phyloP scores from a whole-genome alignment of 2,797 vertebrate species.

The Acanthurus tractus region DNA sequence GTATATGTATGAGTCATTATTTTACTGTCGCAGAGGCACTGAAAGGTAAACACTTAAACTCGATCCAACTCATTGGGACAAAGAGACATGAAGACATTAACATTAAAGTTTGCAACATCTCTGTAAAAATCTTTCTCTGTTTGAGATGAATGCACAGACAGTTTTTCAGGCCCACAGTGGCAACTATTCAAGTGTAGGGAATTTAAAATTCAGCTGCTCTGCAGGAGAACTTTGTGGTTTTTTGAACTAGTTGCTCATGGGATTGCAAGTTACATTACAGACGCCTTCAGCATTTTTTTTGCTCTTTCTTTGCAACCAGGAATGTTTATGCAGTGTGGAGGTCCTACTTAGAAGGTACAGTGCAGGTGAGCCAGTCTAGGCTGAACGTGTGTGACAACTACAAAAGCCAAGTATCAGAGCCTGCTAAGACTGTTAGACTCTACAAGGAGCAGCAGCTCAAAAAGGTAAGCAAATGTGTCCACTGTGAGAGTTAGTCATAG shows the following conservation, averaged over 20 bases:
- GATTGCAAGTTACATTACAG: not conserved
- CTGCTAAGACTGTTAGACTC: conserved; percentile 92
- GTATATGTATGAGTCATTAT: conserved; percentile 29
- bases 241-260: not conserved
- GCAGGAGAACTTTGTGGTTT: conserved; percentile 13
- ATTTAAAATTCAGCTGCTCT: conserved; percentile 13
- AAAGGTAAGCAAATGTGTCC: conserved; percentile 84
- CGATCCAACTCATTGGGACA: conserved; percentile 16
- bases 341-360: conserved; percentile 94
- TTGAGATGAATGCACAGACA: not conserved
- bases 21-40: conserved; percentile 16
- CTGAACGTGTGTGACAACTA: conserved; percentile 97
- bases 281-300: conserved; percentile 4
- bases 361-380: conserved; percentile 96
- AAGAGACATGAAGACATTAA: conserved; percentile 2
- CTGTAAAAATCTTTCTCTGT: not conserved
- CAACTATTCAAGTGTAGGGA: not conserved
- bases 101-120: not conserved
- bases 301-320: conserved; percentile 75
- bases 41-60: conserved; percentile 37
- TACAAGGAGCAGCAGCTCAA: conserved; percentile 98
- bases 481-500: conserved; percentile 13
- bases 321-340: conserved; percentile 98
- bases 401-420: conserved; percentile 95
- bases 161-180: conserved; percentile 8